These are phyloP conservation scores for Cotesia vestalis DNA, from an alignment of 1,140 invertebrate genomes.

Conservation along the genomic window DNA sequence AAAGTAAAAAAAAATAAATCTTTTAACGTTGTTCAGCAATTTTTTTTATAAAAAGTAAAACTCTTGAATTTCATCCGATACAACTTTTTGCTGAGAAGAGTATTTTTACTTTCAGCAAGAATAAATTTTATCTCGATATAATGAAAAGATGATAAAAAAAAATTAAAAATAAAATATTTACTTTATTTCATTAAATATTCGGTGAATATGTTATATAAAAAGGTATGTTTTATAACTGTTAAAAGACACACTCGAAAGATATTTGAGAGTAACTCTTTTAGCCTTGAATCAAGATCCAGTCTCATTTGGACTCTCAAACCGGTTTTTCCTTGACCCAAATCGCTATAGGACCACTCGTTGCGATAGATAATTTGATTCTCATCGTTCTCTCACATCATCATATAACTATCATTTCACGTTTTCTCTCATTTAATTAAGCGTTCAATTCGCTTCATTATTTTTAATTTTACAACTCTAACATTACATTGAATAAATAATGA, in stretches of 20 bases:
- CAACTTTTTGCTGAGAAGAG: no score
- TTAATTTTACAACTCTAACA: not conserved
- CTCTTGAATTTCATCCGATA: no score
- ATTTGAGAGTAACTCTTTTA: constrained; percentile 18
- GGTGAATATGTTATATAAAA: no score
- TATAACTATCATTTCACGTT: constrained; percentile 32
- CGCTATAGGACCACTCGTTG: constrained; percentile 34
- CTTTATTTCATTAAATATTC: no score
- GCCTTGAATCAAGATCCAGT: constrained; percentile 7
- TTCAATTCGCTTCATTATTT: constrained; percentile 5
- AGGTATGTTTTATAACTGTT: not conserved
- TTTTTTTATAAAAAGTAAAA: no score
- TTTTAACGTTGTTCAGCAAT: no score
- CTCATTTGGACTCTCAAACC: constrained; percentile 40
- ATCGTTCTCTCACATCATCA: constrained; percentile 27
- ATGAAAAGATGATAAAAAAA: no score
- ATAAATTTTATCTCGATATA: no score
- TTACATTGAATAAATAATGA: no score
- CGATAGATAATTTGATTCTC: constrained; percentile 23
- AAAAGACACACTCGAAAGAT: not conserved
- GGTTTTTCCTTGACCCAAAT: constrained; percentile 51
- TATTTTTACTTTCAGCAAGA: no score
- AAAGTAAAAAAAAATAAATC: no score
- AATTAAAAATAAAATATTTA: no score
- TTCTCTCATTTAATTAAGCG: constrained; percentile 10